Evolutionary conservation across 1,140 invertebrate species (phyloP).

Genomic region (Eubasilissa regina): DNA sequence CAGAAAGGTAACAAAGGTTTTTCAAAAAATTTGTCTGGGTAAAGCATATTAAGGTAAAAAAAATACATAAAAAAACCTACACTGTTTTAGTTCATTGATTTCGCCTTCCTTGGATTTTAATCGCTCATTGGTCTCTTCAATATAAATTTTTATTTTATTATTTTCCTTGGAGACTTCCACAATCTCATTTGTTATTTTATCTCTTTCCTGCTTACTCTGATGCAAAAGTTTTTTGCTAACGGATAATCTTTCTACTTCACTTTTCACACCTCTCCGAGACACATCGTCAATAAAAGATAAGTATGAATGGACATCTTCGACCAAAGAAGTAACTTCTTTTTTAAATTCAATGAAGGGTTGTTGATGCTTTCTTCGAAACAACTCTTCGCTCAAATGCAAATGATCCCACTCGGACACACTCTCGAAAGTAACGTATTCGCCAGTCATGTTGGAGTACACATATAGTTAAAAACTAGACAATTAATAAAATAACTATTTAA

Average conservation of each 20-base stretch:
- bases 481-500: not conserved
- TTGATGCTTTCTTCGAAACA: slow-evolving; percentile 41
- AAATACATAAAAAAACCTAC: slow-evolving; percentile 20
- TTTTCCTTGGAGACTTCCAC: not conserved
- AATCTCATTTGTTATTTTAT: slow-evolving; percentile 26
- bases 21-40: too few relatives aligned
- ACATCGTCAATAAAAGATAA: slow-evolving; percentile 31
- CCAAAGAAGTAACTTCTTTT: slow-evolving; percentile 31
- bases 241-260: slow-evolving; percentile 37
- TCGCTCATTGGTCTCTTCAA: slow-evolving; percentile 13
- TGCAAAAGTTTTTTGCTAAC: slow-evolving; percentile 36
- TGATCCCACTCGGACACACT: slow-evolving; percentile 31
- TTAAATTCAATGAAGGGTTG: slow-evolving; percentile 2
- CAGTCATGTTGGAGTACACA: slow-evolving; percentile 15
- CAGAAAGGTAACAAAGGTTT: too few relatives aligned
- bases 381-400: slow-evolving; percentile 34
- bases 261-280: slow-evolving; percentile 11
- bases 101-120: slow-evolving; percentile 14
- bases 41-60: too few relatives aligned
- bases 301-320: slow-evolving; percentile 18
- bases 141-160: slow-evolving; percentile 23
- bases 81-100: slow-evolving; percentile 14
- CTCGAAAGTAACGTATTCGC: slow-evolving; percentile 26
- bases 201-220: slow-evolving; percentile 23
- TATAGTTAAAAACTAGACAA: not conserved